Evolutionary conservation across 2,797 vertebrate species (phyloP), one percentile per base, ranked within the genome.

Genomic region (Manis javanica): DNA sequence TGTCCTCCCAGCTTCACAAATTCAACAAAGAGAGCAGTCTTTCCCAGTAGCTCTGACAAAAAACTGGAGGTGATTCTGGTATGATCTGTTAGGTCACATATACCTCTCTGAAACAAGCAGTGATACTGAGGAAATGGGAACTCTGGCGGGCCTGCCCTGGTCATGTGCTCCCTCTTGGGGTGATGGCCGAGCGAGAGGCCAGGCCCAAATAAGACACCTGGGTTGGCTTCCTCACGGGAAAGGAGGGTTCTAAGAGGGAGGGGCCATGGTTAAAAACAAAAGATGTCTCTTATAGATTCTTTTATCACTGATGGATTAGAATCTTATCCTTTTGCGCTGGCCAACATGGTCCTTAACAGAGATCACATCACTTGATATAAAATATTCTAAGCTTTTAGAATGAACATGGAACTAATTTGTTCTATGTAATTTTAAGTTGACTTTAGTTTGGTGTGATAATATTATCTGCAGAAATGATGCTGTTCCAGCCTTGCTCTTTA

Each of bases 331-430:
- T 66, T 23, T n/a, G 4, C 16, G 59, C 23, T 46, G 19, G 46
- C 53, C 79, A 57, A 12, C 34, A n/a, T 57, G 39, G 16, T 15
- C 37, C 26, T 11, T 90, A 46, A 66, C 3, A 69, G 46, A 82
- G 39, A 83, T 78, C 31, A 16, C 5, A 53, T 57, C n/a, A 72
- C 29, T 71, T 15, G 3, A 34, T 34, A 74, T 6, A 72, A 89
- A 92, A 89, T 37, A 85, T 66, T 86, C 15, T 64, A 31, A 72
- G 53, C 42, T 87, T 97, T 85, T 96, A 42, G 71, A 88, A 90
- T 55, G 37, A 95, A 72, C 14, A 37, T 31, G 72, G 59, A 53
- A 79, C 72, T 49, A 26, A 66, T 95, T 94, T 90, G 66, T 74
- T 87, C 12, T 31, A 37, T 61, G n/a, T 23, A 24, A 61, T 66